Conservation (phyloP, 2,113 vertebrate genomes). For the Nanorana parkeri region DNA sequence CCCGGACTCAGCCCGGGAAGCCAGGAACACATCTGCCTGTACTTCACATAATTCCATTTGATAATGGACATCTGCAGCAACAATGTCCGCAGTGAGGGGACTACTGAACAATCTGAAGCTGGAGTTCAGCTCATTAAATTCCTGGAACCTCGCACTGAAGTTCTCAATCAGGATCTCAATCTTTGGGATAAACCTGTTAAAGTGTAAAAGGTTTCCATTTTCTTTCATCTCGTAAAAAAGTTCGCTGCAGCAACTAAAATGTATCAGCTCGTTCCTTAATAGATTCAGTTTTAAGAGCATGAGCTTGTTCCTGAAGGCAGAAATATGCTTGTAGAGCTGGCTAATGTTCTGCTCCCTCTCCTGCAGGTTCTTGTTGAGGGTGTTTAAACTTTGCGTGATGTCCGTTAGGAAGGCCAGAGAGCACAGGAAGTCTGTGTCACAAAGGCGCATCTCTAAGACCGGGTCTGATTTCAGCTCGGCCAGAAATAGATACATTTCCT, state of each 20-base stretch:
- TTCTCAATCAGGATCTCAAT: constrained; percentile 49
- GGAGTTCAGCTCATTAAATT: constrained; percentile 29
- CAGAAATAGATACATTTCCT: constrained; percentile 27
- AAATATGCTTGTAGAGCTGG: constrained; percentile 34
- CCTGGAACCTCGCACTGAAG: constrained; percentile 33
- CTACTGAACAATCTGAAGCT: constrained; percentile 38
- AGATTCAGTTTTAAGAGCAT: constrained; percentile 42
- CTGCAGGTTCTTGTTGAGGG: constrained; percentile 29
- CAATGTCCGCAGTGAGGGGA: constrained; percentile 22
- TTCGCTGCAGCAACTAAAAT: constrained; percentile 32
- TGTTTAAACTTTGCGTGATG: constrained; percentile 31
- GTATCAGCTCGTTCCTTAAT: constrained; percentile 23
- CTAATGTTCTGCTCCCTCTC: constrained; percentile 22
- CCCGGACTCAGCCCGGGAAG: constrained; percentile 8
- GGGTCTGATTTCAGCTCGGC: constrained; percentile 20
- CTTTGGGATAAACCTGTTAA: constrained; percentile 39
- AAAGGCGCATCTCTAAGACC: background rate
- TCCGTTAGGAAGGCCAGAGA: constrained; percentile 46
- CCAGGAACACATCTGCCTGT: constrained; percentile 41
- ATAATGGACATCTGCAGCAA: background rate
- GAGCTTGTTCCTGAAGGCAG: constrained; percentile 12
- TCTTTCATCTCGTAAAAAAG: constrained; percentile 23
- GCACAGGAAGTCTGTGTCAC: constrained; percentile 11
- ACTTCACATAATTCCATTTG: constrained; percentile 42
- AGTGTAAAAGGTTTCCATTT: constrained; percentile 1